Evolutionary conservation across 2,888 invertebrate species (phyloP).

Genomic region (Platycheirus albimanus): DNA sequence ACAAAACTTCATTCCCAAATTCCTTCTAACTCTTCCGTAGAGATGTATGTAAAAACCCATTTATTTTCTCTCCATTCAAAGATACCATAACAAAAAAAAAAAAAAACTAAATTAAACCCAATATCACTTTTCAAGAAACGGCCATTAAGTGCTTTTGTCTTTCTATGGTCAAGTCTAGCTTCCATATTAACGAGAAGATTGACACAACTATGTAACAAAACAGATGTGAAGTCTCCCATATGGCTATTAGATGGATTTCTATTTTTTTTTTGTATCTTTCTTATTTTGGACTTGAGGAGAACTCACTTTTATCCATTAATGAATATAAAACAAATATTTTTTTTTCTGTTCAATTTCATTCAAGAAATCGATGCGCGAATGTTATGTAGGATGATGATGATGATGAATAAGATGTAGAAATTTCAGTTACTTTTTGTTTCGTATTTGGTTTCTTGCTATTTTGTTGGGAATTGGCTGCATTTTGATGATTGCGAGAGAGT

Average conservation of each 20-base stretch:
- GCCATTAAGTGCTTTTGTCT: slow-evolving; percentile 52
- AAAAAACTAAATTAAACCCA: slow-evolving; percentile 17
- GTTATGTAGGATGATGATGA: slow-evolving; percentile 30
- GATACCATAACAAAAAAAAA: slow-evolving; percentile 8
- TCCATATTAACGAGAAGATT: slow-evolving; percentile 45
- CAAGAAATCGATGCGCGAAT: slow-evolving; percentile 57
- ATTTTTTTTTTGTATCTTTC: slow-evolving; percentile 19
- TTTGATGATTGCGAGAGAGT: slow-evolving; percentile 55
- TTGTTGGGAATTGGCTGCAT: slow-evolving; percentile 44
- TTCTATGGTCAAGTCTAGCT: slow-evolving; percentile 69
- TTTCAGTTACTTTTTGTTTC: not conserved
- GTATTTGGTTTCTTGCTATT: not conserved
- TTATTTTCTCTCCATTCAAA: not conserved
- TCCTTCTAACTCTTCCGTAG: too few species aligned
- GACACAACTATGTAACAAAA: slow-evolving; percentile 47
- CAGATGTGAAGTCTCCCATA: slow-evolving; percentile 61
- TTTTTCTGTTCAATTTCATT: slow-evolving; percentile 56
- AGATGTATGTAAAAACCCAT: not conserved
- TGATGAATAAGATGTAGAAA: slow-evolving; percentile 9
- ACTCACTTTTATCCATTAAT: slow-evolving; percentile 61
- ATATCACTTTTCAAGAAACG: slow-evolving; percentile 42
- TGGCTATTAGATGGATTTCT: slow-evolving; percentile 33
- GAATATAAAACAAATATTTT: slow-evolving; percentile 28
- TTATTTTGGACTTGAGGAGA: slow-evolving; percentile 34
- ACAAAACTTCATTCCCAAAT: too few species aligned